Percentiles rank a stretch among this genome's conserved stretches.
These are phyloP conservation scores for Brachyhypopomus occidentalis DNA, from an alignment of 2,113 vertebrate genomes.

Conservation along the genomic window DNA sequence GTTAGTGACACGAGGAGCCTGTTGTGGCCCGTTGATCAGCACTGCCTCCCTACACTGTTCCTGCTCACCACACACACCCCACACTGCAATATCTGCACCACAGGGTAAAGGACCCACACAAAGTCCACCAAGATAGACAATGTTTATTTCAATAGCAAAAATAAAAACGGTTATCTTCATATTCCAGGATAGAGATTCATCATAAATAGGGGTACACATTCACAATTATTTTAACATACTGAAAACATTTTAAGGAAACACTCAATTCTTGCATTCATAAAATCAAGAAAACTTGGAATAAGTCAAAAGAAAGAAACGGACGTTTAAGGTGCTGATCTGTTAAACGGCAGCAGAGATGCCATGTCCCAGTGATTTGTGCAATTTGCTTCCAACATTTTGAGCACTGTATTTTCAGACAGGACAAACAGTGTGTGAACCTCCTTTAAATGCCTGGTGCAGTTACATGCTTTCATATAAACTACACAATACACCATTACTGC, in stretches of 20 bases:
- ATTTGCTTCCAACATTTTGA: no score
- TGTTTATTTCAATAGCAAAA: conserved; percentile 45
- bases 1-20: background rate
- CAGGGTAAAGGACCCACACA: no score
- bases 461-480: background rate
- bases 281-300: background rate
- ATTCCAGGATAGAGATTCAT: background rate
- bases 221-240: background rate
- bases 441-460: background rate
- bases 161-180: conserved; percentile 15
- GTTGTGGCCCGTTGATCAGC: background rate
- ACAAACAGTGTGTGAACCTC: background rate
- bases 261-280: conserved; percentile 6
- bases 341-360: background rate
- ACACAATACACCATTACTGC: no score
- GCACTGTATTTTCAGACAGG: no score
- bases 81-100: no score
- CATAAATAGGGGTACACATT: conserved; percentile 30
- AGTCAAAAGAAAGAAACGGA: background rate
- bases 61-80: no score
- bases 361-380: no score
- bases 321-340: background rate
- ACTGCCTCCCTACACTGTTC: no score
- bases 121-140: background rate
- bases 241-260: background rate